These are phyloP conservation scores for roundworm (Caenorhabditis elegans) DNA, from an alignment of 1,140 invertebrate genomes.

Conservation along the genomic window DNA sequence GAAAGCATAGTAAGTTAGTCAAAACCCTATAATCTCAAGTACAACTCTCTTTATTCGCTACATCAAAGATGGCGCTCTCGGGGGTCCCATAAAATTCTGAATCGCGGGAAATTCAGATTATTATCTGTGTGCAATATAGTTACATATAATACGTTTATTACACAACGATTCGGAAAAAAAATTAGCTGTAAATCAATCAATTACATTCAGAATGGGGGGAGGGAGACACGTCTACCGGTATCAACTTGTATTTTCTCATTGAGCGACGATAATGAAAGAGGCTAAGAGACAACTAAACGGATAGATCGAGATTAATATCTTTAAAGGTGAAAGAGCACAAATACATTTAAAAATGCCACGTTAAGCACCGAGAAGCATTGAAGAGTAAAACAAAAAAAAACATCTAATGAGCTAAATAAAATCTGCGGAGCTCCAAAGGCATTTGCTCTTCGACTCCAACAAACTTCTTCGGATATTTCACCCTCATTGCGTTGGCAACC, in stretches of 20 bases:
- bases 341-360: too few species aligned
- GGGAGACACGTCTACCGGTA: not conserved
- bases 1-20: too few species aligned
- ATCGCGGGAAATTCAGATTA: not conserved
- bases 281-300: not conserved
- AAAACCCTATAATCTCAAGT: too few species aligned
- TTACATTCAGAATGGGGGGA: too few species aligned
- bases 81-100: not conserved
- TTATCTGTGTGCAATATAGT: too few species aligned
- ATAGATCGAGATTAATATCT: not conserved
- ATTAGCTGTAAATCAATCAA: not conserved
- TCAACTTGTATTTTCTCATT: not conserved
- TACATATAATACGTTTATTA: not conserved
- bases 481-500: constrained; percentile 39
- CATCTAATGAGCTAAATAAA: not conserved
- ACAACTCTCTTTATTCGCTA: too few species aligned
- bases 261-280: not conserved
- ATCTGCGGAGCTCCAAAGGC: not conserved
- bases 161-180: not conserved
- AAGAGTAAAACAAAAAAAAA: not conserved
- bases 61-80: not conserved
- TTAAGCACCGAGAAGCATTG: not conserved
- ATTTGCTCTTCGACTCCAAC: not conserved
- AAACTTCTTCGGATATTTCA: not conserved
- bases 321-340: not conserved